These are phyloP conservation scores for Proisotoma minuta DNA, from an alignment of 2,888 invertebrate genomes.

Conservation along the genomic window DNA sequence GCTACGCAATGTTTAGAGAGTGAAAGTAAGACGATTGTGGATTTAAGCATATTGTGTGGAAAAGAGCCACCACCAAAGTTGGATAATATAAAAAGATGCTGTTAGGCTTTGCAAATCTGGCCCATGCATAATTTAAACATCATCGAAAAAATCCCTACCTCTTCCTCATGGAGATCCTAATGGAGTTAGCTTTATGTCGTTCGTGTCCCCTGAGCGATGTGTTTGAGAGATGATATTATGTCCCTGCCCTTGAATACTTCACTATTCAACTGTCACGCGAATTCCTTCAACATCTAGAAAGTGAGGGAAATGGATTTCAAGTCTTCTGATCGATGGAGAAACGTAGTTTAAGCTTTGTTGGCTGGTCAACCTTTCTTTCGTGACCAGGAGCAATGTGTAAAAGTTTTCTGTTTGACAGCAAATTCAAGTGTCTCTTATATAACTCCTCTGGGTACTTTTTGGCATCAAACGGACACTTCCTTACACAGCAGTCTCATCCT, in stretches of 20 bases:
- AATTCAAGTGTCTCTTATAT: conserved; percentile 40
- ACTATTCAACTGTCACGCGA: no score
- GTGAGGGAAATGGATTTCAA: neutral
- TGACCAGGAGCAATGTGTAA: conserved; percentile 12
- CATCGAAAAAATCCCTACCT: conserved; percentile 14
- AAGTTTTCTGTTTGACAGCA: conserved; percentile 39
- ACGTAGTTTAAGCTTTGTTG: no score
- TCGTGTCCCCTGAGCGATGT: no score
- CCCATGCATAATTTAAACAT: conserved; percentile 39
- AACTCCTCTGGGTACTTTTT: conserved; percentile 45
- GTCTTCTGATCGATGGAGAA: neutral
- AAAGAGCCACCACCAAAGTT: no score
- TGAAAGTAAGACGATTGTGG: no score
- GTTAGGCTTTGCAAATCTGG: conserved; percentile 18
- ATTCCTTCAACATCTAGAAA: no score
- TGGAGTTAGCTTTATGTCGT: no score
- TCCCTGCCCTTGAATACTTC: no score
- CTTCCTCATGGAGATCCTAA: no score
- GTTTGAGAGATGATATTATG: no score
- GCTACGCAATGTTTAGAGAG: neutral
- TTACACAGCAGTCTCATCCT: conserved; percentile 41
- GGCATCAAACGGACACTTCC: conserved; percentile 45
- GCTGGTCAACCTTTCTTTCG: no score
- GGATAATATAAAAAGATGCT: conserved; percentile 7
- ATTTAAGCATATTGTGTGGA: no score